Base-by-base conservation (phyloP, 1,140 invertebrate species). In the Hestina assimilis region DNA sequence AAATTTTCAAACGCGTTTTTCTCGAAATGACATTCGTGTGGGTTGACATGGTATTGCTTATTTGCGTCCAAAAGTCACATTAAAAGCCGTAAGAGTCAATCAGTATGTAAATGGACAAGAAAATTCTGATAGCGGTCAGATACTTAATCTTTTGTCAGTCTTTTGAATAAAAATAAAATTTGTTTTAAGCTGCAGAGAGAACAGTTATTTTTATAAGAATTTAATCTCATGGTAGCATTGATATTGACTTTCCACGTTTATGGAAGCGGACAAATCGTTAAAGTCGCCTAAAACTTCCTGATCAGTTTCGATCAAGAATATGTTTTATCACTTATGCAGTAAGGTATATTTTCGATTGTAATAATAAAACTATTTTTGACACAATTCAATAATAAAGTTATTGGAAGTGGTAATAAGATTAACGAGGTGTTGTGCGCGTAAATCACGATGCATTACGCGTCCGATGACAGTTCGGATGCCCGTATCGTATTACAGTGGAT, bases 331-430 rank as follows among this genome's bases (percentile, higher is more conserved):
- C 24, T n/a, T 7, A 12, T 1, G 0, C 3, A 12, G 5, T 35
- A 48, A 4, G 21, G 19, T n/a, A 21, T 48, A 35, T 21, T 48
- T 20, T 21, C n/a, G 19, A 21, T 19, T 19, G 11, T 31, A 12
- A 14, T 12, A 9, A 0, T 28, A 7, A 26, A 28, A 50, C 33
- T 41, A 48, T 29, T 57, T 43, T 38, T 38, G 15, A 38, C 19
- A 9, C 20, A 42, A 50, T 51, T 42, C 47, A 31, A 59, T 86
- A 79, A 83, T 86, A 78, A 83, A 83, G 79, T 86, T 86, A 86
- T 84, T 83, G 79, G 81, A 81, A 81, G 79, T 83, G 79, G 78
- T 83, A 86, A 83, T 83, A 86, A 86, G 83, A 86, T 86, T 79
- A 86, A 83, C 79, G 78, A 73, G 72, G 72, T 68, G 75, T 79